Evolutionary conservation across 2,888 invertebrate species (phyloP), one percentile per base, ranked within the genome.

Genomic region (Xestia sexstrigata): DNA sequence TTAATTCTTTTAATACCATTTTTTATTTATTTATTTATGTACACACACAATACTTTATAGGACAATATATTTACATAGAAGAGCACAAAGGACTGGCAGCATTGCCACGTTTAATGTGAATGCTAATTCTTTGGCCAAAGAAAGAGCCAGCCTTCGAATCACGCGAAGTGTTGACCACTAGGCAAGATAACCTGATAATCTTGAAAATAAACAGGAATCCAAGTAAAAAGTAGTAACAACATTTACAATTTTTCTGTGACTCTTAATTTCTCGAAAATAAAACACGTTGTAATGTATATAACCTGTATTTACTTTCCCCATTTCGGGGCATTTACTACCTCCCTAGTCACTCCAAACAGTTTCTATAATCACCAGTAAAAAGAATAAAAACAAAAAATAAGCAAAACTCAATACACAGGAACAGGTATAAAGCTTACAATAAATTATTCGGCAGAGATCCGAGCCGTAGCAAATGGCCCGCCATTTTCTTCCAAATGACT

Each of bases 401-500:
- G 68, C 80, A 79, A 79, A 74, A 72, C 70, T 70, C 45, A 60
- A 58, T 72, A 70, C 65, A 52, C 79, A 85, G 87, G 83, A 83
- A 79, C 39, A 65, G 42, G 42, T 65, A 65, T 65, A 65, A 70
- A 81, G 87, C 76, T 80, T 72, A 79, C 84, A 86, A 89, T 90
- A 90, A 91, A 92, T 91, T 89, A 90, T 90, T 88, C 88, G 63
- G 39, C 71, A 79, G 68, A 86, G 87, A 83, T 83, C 86, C 83
- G 75, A 68, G 82, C 82, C 88, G 79, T 77, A 86, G 83, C 90
- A 88, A 90, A 87, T 87, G 86, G 84, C 69, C 72, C 81, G 81
- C 85, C 89, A 91, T 92, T 91, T 91, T 89, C 88, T 88, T 89
- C 88, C 89, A 90, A 94, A 93, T 92, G 92, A 93, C 92, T 91